Evolutionary conservation across 2,888 invertebrate genomes (phyloP).

Genomic region (Cryptus viduatorius): DNA sequence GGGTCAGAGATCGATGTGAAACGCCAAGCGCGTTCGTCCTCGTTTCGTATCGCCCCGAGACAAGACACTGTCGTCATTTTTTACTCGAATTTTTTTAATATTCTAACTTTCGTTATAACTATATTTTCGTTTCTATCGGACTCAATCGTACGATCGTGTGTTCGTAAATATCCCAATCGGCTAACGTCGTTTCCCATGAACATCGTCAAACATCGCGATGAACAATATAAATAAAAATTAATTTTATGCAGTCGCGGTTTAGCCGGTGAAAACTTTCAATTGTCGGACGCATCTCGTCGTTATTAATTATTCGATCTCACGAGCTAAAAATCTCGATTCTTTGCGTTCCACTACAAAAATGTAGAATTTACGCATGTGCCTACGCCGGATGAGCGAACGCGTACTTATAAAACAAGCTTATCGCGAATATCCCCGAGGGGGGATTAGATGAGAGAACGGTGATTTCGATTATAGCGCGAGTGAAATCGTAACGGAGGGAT

Average conservation of each 20-base stretch:
- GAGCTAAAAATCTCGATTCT: constrained; percentile 1
- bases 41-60: constrained; percentile 34
- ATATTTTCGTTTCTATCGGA: not conserved
- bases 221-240: not conserved
- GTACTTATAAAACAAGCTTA: constrained; percentile 51
- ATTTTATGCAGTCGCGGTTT: not conserved
- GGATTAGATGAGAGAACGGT: constrained; percentile 28
- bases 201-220: not conserved
- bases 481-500: constrained; percentile 47
- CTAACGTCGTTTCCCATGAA: not conserved
- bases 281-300: not conserved
- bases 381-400: constrained; percentile 35
- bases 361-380: constrained; percentile 2
- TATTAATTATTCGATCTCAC: constrained; percentile 2
- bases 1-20: constrained; percentile 66
- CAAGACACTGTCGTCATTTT: constrained; percentile 4
- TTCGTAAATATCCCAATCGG: no score
- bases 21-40: constrained; percentile 50
- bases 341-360: not conserved
- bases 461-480: constrained; percentile 39
- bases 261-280: constrained; percentile 7
- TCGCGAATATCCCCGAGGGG: constrained; percentile 44
- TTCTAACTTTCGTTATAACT: not conserved
- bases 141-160: not conserved
- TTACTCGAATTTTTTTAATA: not conserved